These are phyloP conservation scores for Miniopterus natalensis DNA, from an alignment of 2,113 vertebrate genomes.

Conservation along the genomic window DNA sequence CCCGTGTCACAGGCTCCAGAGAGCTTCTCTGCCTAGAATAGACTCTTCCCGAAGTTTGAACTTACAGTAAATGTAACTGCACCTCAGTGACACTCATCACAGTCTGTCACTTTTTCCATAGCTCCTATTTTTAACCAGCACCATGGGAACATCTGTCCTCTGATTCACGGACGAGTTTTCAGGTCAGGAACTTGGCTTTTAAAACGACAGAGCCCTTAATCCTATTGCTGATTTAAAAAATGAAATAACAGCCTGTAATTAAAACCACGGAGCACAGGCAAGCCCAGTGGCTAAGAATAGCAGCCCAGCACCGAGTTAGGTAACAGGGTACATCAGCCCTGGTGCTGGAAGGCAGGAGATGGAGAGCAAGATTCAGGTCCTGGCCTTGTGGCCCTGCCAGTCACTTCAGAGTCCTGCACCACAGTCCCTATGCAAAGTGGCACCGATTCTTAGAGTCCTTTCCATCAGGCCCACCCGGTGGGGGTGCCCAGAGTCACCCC, in stretches of 20 bases:
- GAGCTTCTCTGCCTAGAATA: neutral
- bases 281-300: neutral
- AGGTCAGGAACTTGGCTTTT: slow-evolving; percentile 73
- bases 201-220: slow-evolving; percentile 71
- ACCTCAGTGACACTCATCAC: slow-evolving; percentile 65
- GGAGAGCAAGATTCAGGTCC: neutral
- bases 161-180: slow-evolving; percentile 64
- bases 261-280: neutral
- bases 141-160: slow-evolving; percentile 68
- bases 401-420: neutral
- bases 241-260: slow-evolving; percentile 75
- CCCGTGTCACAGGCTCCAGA: neutral
- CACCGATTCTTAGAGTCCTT: neutral
- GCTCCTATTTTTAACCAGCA: slow-evolving; percentile 79
- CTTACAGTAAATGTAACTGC: slow-evolving; percentile 75
- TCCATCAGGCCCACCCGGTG: neutral
- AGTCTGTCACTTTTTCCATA: slow-evolving; percentile 61
- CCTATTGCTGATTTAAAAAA: neutral
- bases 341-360: neutral
- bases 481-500: neutral
- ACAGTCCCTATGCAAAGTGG: neutral
- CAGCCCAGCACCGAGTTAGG: neutral
- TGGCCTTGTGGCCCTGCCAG: neutral
- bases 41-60: slow-evolving; percentile 54
- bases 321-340: neutral